These are phyloP conservation scores for Chlorodrepanis virens DNA, from an alignment of 2,113 vertebrate genomes.

Conservation along the genomic window DNA sequence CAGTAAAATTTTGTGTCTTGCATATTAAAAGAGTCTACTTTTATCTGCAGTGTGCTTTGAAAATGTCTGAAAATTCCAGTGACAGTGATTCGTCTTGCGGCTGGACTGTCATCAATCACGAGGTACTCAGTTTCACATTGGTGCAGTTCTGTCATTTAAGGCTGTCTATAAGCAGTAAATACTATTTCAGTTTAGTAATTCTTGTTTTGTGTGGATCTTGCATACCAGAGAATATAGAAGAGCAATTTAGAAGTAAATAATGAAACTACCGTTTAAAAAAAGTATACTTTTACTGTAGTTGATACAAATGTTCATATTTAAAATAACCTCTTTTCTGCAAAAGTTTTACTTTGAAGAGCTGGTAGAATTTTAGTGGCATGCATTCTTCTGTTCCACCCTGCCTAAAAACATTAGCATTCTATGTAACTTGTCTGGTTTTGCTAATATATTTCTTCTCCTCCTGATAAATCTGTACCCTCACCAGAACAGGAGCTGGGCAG, in stretches of 20 bases:
- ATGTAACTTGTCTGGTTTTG: background rate
- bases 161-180: background rate
- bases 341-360: background rate
- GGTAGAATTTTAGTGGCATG: background rate
- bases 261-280: background rate
- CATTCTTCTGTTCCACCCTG: background rate
- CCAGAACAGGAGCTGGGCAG: background rate
- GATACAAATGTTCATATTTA: background rate
- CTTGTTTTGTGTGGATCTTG: background rate
- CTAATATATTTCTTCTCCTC: background rate
- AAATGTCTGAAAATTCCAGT: constrained; percentile 93
- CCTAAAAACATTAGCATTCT: background rate
- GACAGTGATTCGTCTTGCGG: constrained; percentile 96
- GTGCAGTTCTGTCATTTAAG: background rate
- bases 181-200: background rate
- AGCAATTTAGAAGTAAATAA: background rate
- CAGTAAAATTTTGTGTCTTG: background rate
- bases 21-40: background rate
- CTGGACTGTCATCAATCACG: constrained; percentile 95
- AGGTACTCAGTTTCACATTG: constrained; percentile 74
- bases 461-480: background rate
- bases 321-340: background rate
- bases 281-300: background rate
- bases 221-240: background rate
- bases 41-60: constrained; percentile 65